Evolutionary conservation across 2,113 vertebrate species (phyloP).

Genomic region (Pionites leucogaster): DNA sequence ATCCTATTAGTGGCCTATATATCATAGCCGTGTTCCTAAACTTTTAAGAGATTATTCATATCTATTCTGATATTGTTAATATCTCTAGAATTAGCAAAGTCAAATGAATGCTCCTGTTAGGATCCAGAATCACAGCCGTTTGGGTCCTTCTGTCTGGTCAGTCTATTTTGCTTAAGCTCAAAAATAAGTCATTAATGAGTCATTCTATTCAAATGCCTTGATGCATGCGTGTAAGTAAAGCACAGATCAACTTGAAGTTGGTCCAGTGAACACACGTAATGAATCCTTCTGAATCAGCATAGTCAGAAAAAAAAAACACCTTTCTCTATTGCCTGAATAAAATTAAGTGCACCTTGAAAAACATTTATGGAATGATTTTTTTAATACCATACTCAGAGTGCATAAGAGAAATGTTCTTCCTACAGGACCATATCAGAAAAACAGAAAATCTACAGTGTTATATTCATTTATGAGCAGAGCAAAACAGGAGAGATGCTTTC

Average conservation of each 20-base stretch:
- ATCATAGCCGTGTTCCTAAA: neutral
- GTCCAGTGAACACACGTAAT: neutral
- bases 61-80: neutral
- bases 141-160: neutral
- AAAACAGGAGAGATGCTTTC: neutral
- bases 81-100: neutral
- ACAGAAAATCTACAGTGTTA: neutral
- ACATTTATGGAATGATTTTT: neutral
- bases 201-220: neutral
- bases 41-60: neutral
- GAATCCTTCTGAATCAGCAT: neutral
- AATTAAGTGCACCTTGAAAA: neutral
- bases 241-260: neutral
- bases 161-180: neutral
- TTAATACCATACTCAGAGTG: neutral
- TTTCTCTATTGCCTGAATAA: neutral
- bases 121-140: neutral
- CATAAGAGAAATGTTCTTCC: neutral
- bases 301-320: neutral
- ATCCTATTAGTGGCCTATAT: neutral
- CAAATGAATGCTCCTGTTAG: neutral
- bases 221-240: neutral
- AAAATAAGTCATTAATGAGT: neutral
- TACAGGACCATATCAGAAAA: neutral
- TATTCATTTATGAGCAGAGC: neutral